phyloP scores from a whole-genome alignment of 2,888 invertebrate species.

The Argynnis bischoffii region DNA sequence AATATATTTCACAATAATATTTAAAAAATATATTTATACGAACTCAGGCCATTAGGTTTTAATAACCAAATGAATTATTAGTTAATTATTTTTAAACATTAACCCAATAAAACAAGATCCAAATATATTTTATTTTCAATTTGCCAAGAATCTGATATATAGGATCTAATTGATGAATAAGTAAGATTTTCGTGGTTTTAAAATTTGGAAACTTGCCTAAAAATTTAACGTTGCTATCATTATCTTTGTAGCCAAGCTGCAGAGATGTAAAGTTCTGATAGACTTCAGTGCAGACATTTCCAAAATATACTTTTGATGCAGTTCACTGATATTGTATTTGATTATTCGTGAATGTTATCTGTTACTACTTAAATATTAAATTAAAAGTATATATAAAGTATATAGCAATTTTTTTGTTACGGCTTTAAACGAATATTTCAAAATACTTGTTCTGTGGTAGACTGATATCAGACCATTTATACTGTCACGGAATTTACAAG shows the following conservation, averaged over 20 bases:
- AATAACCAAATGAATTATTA: no score
- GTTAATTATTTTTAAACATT: no score
- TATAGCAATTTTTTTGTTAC: not conserved
- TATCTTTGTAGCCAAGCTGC: constrained; percentile 36
- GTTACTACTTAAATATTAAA: not conserved
- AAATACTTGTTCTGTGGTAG: constrained; percentile 1
- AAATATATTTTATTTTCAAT: not conserved
- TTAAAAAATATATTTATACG: no score
- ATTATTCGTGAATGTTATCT: not conserved
- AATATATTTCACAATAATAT: no score
- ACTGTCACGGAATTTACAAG: constrained; percentile 21
- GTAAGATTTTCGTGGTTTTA: constrained; percentile 19
- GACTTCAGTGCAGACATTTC: constrained; percentile 13
- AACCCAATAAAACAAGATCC: not conserved
- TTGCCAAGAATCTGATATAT: not conserved
- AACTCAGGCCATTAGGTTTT: no score
- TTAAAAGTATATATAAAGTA: not conserved
- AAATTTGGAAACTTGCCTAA: constrained; percentile 39
- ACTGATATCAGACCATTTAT: constrained; percentile 4
- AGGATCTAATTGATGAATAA: constrained; percentile 15
- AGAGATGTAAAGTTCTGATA: constrained; percentile 30
- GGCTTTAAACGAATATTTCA: constrained; percentile 4
- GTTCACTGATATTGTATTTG: constrained; percentile 4
- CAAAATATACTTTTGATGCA: constrained; percentile 7
- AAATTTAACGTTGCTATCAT: constrained; percentile 34